phyloP scores from a whole-genome alignment of 2,888 invertebrate species.

The Clostera curtula region DNA sequence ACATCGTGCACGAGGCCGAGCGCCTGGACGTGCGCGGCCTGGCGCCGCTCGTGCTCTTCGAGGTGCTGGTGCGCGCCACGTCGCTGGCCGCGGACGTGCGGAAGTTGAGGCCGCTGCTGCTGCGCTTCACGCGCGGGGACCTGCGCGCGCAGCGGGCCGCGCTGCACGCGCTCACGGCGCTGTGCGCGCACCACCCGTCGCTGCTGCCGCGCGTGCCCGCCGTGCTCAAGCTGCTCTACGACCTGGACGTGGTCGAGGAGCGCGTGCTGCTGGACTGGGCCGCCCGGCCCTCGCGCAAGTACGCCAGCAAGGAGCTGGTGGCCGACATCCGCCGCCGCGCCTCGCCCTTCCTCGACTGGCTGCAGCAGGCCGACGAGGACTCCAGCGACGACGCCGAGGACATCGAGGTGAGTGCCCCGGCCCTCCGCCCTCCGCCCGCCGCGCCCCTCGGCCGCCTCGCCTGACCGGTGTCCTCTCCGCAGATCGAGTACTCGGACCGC shows the following conservation, averaged over 20 bases:
- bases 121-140: conserved; percentile 87
- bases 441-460: neutral
- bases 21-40: conserved; percentile 93
- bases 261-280: conserved; percentile 96
- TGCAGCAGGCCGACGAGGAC: conserved; percentile 97
- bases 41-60: conserved; percentile 94
- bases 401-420: conserved; percentile 73
- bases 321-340: conserved; percentile 95
- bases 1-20: conserved; percentile 61
- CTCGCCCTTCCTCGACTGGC: conserved; percentile 96
- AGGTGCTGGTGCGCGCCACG: conserved; percentile 85
- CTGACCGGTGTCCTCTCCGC: conserved; percentile 7
- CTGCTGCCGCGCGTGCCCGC: conserved; percentile 92
- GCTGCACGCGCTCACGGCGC: conserved; percentile 95
- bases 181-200: conserved; percentile 85
- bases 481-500: conserved; percentile 94
- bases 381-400: conserved; percentile 80
- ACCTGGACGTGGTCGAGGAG: conserved; percentile 95
- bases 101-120: conserved; percentile 83
- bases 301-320: conserved; percentile 91
- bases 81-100: conserved; percentile 81
- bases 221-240: conserved; percentile 94
- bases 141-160: conserved; percentile 92
- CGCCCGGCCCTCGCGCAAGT: conserved; percentile 95
- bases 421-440: neutral